Evolutionary conservation across 1,140 invertebrate genomes (phyloP), one percentile per base, ranked within the genome.

Genomic region (Aphaenogaster rudis): DNA sequence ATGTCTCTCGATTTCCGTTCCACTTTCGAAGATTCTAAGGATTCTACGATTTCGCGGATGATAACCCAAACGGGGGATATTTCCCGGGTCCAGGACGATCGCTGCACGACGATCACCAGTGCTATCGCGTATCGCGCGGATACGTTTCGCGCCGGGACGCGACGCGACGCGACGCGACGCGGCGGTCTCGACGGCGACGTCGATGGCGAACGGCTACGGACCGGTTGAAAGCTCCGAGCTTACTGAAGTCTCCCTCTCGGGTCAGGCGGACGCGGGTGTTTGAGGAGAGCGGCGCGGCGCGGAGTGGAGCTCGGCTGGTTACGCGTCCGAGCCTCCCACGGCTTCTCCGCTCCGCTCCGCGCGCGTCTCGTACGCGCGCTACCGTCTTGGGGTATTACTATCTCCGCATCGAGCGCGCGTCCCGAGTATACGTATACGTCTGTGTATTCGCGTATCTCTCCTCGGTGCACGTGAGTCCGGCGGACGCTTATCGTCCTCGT

Each of bases 151-250:
- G 71, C 72, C 82, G 67, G 59, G 88, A 86, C 69, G 72, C 71
- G 81, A 11, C 39, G 17, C 39, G 39, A 39, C 42, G 74, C 63
- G 67, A 33, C 50, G 17, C 54, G 42, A 17, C 42, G n/a, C 7
- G 54, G 3, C 54, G 54, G 54, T 28, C 28, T 17, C 3, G 64
- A n/a, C 28, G 6, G 21, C 28, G 59, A 64, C 28, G 48, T 28
- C 21, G 61, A 36, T 6, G 39, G 71, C 76, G 77, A 36, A 45
- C 67, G 5, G 21, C 39, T 36, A 21, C 87, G 86, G 52, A 92
- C 89, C 88, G 90, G 61, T 76, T 76, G 88, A 92, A 93, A 93
- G 93, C 92, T 93, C 88, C 80, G 89, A 93, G 92, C 93, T 93
- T 92, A 93, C 93, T 93, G 92, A 93, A 90, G 86, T 86, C 63